Conservation (phyloP, 2,888 invertebrate genomes). For the Trachelus stipa region DNA sequence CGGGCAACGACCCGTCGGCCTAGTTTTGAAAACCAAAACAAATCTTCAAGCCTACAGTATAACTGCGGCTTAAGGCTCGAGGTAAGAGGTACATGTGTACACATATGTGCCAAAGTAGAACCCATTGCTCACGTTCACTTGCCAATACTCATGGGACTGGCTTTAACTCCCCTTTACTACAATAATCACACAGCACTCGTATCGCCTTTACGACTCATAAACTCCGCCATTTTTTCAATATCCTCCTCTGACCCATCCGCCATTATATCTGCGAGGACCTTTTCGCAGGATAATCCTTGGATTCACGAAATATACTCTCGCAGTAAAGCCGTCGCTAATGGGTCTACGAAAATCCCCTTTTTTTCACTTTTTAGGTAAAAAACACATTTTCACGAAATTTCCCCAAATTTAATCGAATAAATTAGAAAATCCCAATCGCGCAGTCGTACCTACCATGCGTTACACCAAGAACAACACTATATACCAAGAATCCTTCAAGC, state of each 20-base stretch:
- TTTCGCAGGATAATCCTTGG: not conserved
- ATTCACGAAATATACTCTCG: not conserved
- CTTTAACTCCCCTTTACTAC: not conserved
- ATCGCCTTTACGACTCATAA: not conserved
- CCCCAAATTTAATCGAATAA: not conserved
- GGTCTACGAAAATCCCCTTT: not conserved
- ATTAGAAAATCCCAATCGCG: not conserved
- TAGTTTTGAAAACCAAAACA: constrained; percentile 63
- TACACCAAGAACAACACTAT: too few species aligned
- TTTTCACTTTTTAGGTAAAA: not conserved
- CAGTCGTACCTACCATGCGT: too few species aligned
- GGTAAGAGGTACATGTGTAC: constrained; percentile 10
- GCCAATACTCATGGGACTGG: not conserved
- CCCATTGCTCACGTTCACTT: not conserved
- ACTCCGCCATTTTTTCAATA: not conserved
- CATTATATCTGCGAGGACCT: not conserved
- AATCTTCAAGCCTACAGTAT: constrained; percentile 31
- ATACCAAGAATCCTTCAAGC: too few species aligned
- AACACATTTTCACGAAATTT: not conserved
- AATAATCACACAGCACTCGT: not conserved
- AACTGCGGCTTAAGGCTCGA: not conserved
- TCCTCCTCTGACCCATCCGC: not conserved
- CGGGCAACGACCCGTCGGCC: constrained; percentile 55
- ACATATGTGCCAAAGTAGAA: constrained; percentile 11
- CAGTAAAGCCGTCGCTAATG: not conserved